phyloP scores from a whole-genome alignment of 2,113 vertebrate genomes.

The Irena cyanogastra region DNA sequence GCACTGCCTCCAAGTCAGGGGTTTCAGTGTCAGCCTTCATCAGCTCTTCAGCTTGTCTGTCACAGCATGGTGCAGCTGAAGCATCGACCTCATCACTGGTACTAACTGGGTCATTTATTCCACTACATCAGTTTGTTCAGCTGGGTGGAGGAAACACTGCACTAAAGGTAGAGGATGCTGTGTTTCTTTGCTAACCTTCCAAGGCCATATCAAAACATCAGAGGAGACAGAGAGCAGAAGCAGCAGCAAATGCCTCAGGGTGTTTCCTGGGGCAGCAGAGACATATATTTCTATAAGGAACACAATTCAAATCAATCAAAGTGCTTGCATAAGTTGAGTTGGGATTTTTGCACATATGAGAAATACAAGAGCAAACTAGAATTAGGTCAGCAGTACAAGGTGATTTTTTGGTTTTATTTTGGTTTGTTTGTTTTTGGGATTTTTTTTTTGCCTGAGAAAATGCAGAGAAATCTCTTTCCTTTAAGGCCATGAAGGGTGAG shows the following conservation, averaged over 20 bases:
- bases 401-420: no score
- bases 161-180: not conserved
- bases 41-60: not conserved
- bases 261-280: not conserved
- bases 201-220: not conserved
- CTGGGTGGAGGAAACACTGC: not conserved
- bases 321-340: not conserved
- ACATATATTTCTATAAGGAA: not conserved
- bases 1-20: not conserved
- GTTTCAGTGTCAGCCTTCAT: not conserved
- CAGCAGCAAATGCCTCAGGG: not conserved
- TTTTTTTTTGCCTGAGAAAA: not conserved
- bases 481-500: not conserved
- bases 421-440: not conserved
- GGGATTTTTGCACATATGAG: not conserved
- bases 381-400: not conserved
- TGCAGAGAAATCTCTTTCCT: not conserved
- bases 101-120: constrained; percentile 21
- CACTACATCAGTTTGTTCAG: not conserved
- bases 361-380: not conserved
- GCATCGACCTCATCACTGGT: not conserved
- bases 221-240: not conserved
- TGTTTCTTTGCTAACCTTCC: not conserved
- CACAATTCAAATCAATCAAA: not conserved
- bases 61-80: not conserved